Conservation (phyloP, 2,888 invertebrate genomes). For the Epistrophe eligans region DNA sequence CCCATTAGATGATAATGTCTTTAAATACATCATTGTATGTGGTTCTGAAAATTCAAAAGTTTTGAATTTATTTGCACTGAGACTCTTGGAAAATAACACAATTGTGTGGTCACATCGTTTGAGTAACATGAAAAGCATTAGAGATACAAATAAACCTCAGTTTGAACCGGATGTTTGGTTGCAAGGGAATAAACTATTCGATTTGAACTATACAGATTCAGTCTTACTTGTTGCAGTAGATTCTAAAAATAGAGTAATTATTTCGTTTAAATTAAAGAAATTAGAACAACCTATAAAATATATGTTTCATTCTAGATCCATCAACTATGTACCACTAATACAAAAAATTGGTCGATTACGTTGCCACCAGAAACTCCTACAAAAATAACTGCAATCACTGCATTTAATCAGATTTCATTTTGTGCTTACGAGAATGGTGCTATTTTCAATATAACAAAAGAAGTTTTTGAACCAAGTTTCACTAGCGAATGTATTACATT, state of each 20-base stretch:
- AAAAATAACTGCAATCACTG: constrained; percentile 79
- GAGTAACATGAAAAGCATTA: constrained; percentile 71
- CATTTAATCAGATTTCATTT: constrained; percentile 77
- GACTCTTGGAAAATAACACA: constrained; percentile 71
- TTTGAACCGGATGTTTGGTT: constrained; percentile 81
- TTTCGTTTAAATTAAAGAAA: too few relatives aligned
- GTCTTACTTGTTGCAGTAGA: constrained; percentile 80
- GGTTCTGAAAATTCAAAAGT: constrained; percentile 79
- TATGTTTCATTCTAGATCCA: constrained; percentile 77
- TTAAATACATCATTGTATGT: constrained; percentile 82
- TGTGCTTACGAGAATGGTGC: constrained; percentile 80
- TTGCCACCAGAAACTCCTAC: constrained; percentile 74
- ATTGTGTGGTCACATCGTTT: constrained; percentile 80
- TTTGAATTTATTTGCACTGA: constrained; percentile 81
- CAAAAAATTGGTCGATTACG: constrained; percentile 79
- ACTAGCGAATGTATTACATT: constrained; percentile 77
- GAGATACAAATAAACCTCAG: constrained; percentile 75
- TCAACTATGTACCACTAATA: constrained; percentile 78
- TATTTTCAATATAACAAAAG: constrained; percentile 78
- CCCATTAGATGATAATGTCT: constrained; percentile 78
- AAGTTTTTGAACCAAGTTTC: constrained; percentile 66
- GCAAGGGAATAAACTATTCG: constrained; percentile 79
- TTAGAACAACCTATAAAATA: neutral
- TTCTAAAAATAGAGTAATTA: constrained; percentile 80
- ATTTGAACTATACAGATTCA: constrained; percentile 77